A percentile compares a stretch with the other conserved stretches of the same genome.
Conservation (phyloP, 1,140 invertebrate genomes). For the Phenacoccus solenopsis region DNA sequence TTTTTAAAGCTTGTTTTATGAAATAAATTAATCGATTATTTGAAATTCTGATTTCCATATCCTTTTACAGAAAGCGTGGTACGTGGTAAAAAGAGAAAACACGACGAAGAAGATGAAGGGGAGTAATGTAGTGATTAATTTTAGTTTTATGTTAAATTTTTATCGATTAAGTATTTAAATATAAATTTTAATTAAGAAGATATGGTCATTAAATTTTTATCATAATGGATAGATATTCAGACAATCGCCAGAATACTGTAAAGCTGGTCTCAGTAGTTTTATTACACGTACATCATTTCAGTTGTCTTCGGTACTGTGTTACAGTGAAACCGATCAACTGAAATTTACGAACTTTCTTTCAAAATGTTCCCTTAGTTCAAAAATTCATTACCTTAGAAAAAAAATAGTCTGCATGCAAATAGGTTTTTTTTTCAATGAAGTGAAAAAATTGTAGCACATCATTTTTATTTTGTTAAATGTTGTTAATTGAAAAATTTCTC, state of each 20-base stretch:
- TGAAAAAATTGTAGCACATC: background rate
- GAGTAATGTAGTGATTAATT: background rate
- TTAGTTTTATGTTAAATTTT: conserved; percentile 10
- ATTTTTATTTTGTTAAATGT: background rate
- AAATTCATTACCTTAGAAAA: background rate
- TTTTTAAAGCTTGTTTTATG: background rate
- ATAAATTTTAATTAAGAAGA: conserved; percentile 5
- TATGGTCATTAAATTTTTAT: background rate
- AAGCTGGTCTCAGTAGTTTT: background rate
- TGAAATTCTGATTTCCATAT: background rate
- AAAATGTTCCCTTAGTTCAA: background rate
- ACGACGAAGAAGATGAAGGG: conserved; percentile 8
- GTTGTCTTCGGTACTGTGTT: background rate
- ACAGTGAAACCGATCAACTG: background rate
- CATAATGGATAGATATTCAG: conserved; percentile 12
- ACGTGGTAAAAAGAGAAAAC: conserved; percentile 10
- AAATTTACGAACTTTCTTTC: background rate
- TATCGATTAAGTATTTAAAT: conserved; percentile 12
- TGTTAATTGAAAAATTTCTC: conserved; percentile 6
- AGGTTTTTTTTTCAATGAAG: background rate
- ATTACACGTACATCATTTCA: background rate
- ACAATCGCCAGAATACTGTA: background rate
- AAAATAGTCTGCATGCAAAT: background rate
- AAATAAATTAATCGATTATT: no score
- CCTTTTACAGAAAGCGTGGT: background rate